Conservation (phyloP, 2,888 invertebrate genomes). For the Stenodema calcarata region DNA sequence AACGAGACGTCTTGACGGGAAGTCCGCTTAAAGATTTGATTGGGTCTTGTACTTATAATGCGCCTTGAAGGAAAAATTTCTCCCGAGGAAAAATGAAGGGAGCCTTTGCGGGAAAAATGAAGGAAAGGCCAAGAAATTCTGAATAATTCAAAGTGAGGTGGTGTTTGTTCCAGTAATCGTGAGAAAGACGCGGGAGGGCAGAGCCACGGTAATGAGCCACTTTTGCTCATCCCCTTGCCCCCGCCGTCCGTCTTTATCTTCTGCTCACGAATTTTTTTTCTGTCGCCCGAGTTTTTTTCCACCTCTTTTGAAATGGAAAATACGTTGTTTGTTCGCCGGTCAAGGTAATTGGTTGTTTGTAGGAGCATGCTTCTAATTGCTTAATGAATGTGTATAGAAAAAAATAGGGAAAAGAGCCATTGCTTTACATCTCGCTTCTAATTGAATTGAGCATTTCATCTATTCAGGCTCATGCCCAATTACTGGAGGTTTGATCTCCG, state of each 20-base stretch:
- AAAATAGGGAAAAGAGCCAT: background rate
- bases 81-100: background rate
- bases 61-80: background rate
- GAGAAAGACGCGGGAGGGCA: background rate
- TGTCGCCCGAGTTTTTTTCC: conserved; percentile 1
- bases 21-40: conserved; percentile 7
- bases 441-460: conserved; percentile 20
- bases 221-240: conserved; percentile 28
- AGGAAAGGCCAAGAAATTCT: conserved; percentile 11
- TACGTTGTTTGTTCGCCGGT: conserved; percentile 26
- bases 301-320: conserved; percentile 39
- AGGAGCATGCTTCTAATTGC: conserved; percentile 25
- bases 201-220: conserved; percentile 31
- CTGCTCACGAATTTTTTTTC: background rate
- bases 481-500: background rate
- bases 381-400: conserved; percentile 9
- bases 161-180: conserved; percentile 38
- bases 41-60: conserved; percentile 25
- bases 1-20: background rate
- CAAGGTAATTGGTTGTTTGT: conserved; percentile 45
- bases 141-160: conserved; percentile 32
- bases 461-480: background rate
- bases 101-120: background rate
- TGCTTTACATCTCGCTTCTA: background rate
- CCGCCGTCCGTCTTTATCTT: conserved; percentile 14